These are phyloP conservation scores for Cariama cristata DNA, from an alignment of 2,113 vertebrate species.

Conservation along the genomic window DNA sequence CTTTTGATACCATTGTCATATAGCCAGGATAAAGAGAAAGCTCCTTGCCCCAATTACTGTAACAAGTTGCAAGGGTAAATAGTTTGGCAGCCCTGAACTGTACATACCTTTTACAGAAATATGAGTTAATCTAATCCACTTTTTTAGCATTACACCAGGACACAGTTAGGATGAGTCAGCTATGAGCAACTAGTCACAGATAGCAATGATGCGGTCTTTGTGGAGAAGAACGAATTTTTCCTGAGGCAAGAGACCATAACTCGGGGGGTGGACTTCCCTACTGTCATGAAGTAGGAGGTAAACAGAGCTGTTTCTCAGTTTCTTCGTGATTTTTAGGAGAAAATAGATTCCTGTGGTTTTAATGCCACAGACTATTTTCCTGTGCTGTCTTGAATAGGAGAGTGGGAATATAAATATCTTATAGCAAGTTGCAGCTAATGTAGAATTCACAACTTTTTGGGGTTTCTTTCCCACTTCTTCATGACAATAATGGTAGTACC, in stretches of 20 bases:
- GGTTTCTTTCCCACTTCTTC: background rate
- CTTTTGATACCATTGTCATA: accelerated
- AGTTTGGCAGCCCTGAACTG: background rate
- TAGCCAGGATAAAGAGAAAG: background rate
- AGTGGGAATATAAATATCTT: background rate
- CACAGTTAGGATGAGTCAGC: background rate
- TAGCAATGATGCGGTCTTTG: background rate
- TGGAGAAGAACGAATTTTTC: background rate
- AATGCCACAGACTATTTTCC: background rate
- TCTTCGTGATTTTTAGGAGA: background rate
- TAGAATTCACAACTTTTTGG: background rate
- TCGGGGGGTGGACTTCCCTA: background rate
- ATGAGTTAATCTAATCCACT: background rate
- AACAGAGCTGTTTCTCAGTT: background rate
- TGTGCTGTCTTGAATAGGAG: background rate
- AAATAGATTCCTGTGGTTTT: background rate
- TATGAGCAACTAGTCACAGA: background rate
- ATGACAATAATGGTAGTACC: background rate
- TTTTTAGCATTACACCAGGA: background rate
- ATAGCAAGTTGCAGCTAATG: background rate
- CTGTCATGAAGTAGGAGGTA: background rate
- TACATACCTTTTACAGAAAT: background rate
- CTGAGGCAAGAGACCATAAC: background rate
- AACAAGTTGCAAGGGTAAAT: background rate
- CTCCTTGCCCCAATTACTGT: background rate